A percentile compares a stretch with the other conserved stretches of the same genome.
Evolutionary conservation across 2,888 invertebrate genomes (phyloP).

Genomic region (Lagria hirta): DNA sequence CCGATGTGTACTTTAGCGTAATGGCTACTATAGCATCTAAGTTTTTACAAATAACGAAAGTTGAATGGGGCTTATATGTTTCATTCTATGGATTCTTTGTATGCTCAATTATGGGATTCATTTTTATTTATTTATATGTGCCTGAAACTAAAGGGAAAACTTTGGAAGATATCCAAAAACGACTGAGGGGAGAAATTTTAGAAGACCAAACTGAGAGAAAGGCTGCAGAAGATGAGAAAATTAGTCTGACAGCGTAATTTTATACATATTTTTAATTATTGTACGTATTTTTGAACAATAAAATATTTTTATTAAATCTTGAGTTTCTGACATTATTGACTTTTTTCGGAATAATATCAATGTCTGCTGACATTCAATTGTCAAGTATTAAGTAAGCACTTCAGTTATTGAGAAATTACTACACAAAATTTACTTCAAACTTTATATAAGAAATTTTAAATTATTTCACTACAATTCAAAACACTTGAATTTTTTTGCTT

Average conservation of each 20-base stretch:
- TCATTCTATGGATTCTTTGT: slow-evolving; percentile 50
- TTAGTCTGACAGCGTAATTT: slow-evolving; percentile 4
- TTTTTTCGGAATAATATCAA: no score
- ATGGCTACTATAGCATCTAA: slow-evolving; percentile 55
- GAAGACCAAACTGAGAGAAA: neutral
- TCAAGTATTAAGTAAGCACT: no score
- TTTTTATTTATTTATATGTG: slow-evolving; percentile 46
- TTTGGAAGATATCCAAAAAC: slow-evolving; percentile 49
- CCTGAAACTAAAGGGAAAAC: slow-evolving; percentile 55
- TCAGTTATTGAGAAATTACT: no score
- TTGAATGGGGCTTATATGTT: slow-evolving; percentile 44
- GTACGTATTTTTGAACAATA: no score
- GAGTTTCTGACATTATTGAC: no score
- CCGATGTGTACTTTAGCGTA: slow-evolving; percentile 56
- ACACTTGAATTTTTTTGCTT: no score
- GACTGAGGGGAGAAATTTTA: slow-evolving; percentile 4
- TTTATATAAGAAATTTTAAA: no score
- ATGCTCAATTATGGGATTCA: slow-evolving; percentile 43
- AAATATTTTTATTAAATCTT: no score
- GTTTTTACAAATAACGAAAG: slow-evolving; percentile 46
- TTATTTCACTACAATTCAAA: no score
- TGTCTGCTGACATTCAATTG: no score
- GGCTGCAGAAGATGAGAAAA: slow-evolving; percentile 5
- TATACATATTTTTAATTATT: no score
- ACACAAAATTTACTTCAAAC: no score